Evolutionary conservation across 2,113 vertebrate genomes (phyloP), one percentile per base, ranked within the genome.

Genomic region (Mesoclemmys tuberculata): DNA sequence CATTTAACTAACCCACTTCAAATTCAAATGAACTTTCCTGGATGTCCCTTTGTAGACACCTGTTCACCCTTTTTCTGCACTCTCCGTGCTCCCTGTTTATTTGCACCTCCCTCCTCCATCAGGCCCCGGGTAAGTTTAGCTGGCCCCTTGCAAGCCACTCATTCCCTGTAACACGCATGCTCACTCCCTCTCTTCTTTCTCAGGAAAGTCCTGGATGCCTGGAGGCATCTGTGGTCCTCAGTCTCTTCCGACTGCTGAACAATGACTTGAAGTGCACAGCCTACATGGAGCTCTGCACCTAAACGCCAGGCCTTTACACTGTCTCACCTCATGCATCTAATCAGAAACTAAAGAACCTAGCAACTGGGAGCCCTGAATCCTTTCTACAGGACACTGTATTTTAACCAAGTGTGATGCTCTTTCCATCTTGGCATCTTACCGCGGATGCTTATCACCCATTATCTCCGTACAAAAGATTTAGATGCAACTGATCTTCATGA

Each of bases 201-300:
- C 81, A 93, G 94, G 84, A 94, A 44, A 82, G 80, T 48, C 85
- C 29, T 1, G 46, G 12, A 5, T 92, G 92, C 84, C 84, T 94
- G 1, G 29, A 82, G 58, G 78, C 91, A 22, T 89, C 96, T 14
- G 86, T 92, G 85, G 68, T 49, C 4, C 83, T 79, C 84, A 88
- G 82, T 75, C 86, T 95, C 55, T 93, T 94, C 74, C 46, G 56
- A 19, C 85, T 96, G 27, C 61, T 94, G n/a, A 74, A 1, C 2
- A 1, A 4, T 21, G 90, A 93, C 74, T 75, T 94, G 74, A 90
- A 31, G 5, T 91, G 78, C 74, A 78, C 86, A 0, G 44, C 86
- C 81, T 26, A 24, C 0, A 58, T 56, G 31, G n/a, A 92, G n/a
- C 56, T 31, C 48, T 86, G 92, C 26, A 6, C 18, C 55, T 89